Conservation (phyloP, 2,888 invertebrate genomes). For the Tenthredo livida region DNA sequence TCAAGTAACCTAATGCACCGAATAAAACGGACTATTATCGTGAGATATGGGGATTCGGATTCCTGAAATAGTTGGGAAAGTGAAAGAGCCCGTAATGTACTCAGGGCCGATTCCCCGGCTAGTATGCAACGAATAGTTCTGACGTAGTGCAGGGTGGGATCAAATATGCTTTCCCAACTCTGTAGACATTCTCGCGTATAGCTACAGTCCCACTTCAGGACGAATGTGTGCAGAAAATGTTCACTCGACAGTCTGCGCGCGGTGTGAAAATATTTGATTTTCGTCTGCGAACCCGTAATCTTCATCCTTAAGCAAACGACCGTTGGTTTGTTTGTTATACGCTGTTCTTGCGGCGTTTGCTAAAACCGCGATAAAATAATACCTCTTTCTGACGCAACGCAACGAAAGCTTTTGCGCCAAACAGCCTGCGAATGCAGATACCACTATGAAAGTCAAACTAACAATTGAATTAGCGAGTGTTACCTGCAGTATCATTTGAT, state of each 20-base stretch:
- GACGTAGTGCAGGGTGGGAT: not conserved
- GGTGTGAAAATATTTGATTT: conserved; percentile 43
- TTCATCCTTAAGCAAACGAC: conserved; percentile 18
- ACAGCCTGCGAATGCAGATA: not conserved
- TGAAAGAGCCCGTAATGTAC: not conserved
- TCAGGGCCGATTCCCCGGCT: not conserved
- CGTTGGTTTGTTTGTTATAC: conserved; percentile 8
- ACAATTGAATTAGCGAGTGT: not conserved
- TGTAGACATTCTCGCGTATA: not conserved
- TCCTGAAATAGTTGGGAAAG: conserved; percentile 2
- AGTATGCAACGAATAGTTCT: not conserved
- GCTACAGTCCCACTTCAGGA: not conserved
- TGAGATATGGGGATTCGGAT: conserved; percentile 1
- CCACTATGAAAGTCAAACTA: not conserved
- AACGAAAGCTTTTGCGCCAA: not conserved
- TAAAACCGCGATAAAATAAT: conserved; percentile 4
- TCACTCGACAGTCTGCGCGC: not conserved
- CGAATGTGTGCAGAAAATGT: not conserved
- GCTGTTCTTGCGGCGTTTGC: not conserved
- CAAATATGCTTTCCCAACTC: not conserved
- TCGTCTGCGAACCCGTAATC: conserved; percentile 39
- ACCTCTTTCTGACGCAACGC: not conserved
- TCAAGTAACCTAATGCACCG: conserved; percentile 5
- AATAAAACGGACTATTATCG: not conserved
- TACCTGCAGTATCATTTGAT: conserved; percentile 19